Evolutionary conservation across 2,113 vertebrate species (phyloP).

Genomic region (Columbina picui): DNA sequence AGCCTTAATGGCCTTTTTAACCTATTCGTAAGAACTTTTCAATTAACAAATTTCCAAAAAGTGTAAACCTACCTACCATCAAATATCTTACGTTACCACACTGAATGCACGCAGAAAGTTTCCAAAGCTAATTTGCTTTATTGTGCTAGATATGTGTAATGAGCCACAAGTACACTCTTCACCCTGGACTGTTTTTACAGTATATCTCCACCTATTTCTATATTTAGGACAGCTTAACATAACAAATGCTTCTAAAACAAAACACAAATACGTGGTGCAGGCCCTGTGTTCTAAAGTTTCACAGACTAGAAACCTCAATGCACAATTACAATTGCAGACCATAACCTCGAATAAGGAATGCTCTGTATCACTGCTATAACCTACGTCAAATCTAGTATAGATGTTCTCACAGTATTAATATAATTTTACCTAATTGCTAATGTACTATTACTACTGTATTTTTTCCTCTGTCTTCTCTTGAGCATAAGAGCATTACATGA

Average conservation of each 20-base stretch:
- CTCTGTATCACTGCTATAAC: not conserved
- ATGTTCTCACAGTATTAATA: not conserved
- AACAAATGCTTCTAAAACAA: not conserved
- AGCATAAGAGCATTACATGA: not conserved
- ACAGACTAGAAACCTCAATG: not conserved
- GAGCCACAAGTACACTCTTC: not conserved
- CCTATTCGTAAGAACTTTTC: not conserved
- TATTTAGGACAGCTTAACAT: not conserved
- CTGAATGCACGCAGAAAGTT: not conserved
- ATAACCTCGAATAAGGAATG: not conserved
- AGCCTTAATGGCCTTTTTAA: not conserved
- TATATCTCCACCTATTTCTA: not conserved
- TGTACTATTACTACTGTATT: not conserved
- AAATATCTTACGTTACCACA: not conserved
- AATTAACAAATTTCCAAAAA: not conserved
- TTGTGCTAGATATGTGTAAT: accelerated
- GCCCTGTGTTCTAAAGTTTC: not conserved
- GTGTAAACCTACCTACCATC: not conserved
- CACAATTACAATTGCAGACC: not conserved
- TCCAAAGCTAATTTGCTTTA: not conserved
- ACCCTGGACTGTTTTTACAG: not conserved
- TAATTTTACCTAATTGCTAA: not conserved
- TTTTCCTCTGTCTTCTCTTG: not conserved
- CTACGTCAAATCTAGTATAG: not conserved
- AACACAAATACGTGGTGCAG: not conserved